phyloP scores from a whole-genome alignment of 2,797 vertebrate genomes.

The Artibeus lituratus region DNA sequence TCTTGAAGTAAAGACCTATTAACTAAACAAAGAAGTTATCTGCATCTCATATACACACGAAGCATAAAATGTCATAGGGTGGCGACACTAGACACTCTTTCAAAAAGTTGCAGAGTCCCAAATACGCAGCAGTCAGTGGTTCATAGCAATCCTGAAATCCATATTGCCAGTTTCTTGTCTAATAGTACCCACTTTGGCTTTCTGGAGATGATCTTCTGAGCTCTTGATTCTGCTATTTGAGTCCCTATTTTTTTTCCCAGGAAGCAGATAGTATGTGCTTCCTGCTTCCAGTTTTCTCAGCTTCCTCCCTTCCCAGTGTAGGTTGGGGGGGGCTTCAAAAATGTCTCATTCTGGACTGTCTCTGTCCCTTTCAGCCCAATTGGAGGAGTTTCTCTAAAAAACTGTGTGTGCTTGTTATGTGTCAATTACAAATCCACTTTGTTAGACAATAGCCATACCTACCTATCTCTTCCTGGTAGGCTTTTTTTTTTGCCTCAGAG shows the following conservation, averaged over 20 bases:
- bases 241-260: not conserved
- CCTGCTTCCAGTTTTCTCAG: not conserved
- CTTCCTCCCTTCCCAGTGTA: not conserved
- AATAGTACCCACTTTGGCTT: not conserved
- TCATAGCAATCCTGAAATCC: not conserved
- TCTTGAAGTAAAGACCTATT: not conserved
- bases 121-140: not conserved
- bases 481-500: not conserved
- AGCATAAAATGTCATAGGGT: not conserved
- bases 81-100: not conserved
- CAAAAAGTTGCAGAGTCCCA: not conserved
- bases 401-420: not conserved
- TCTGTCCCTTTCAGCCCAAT: not conserved
- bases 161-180: not conserved
- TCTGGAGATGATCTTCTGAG: not conserved
- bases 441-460: not conserved
- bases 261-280: not conserved
- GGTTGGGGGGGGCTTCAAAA: fast-evolving
- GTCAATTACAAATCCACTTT: not conserved
- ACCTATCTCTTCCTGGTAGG: not conserved
- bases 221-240: not conserved
- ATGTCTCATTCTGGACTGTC: not conserved
- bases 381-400: not conserved
- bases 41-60: not conserved
- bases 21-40: not conserved